Evolutionary conservation across 2,888 invertebrate genomes (phyloP), one percentile per base, ranked within the genome.

Genomic region (Eupithecia abbreviata): DNA sequence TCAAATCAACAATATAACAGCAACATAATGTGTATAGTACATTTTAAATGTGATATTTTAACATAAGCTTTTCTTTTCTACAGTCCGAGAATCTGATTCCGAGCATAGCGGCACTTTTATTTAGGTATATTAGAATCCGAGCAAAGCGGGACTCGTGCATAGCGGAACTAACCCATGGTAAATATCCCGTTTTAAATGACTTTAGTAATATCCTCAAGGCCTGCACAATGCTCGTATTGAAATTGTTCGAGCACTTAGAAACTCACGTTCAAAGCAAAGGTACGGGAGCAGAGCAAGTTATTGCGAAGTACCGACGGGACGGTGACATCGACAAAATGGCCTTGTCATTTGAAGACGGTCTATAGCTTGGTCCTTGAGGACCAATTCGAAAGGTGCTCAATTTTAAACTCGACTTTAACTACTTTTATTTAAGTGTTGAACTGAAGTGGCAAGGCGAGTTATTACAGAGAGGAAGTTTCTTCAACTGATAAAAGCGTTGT

Each of bases 241-340:
- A 78, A 78, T 78, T 75, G 78, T 75, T 75, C 62, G 55, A 71
- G 71, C 58, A 71, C 75, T 73, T 78, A 41, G 55, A n/a, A 75
- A 62, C 71, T 62, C 62, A 62, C 10, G 18, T 62, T 75, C 77
- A 75, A 73, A 78, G 73, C 72, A 66, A 73, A 71, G 62, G 67
- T 71, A 18, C 55, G 1, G 62, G 45, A 41, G 66, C 51, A 72
- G 45, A 41, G 66, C 51, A 72, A 74, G 74, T 71, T 71, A 74
- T 72, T 65, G 71, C 71, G 73, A 70, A 43, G 58, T 49, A 65
- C 47, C 6, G 65, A 71, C 73, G 42, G 4, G 65, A 71, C 73
- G 42, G 4, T 30, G 75, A 55, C 69, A 68, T 75, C 72, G 72
- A 72, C 74, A 73, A 47, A 78, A 77, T 75, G 76, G 62, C 71